Evolutionary conservation across 2,113 vertebrate species (phyloP), one percentile per base, ranked within the genome.

Genomic region (Trogon melanurus): DNA sequence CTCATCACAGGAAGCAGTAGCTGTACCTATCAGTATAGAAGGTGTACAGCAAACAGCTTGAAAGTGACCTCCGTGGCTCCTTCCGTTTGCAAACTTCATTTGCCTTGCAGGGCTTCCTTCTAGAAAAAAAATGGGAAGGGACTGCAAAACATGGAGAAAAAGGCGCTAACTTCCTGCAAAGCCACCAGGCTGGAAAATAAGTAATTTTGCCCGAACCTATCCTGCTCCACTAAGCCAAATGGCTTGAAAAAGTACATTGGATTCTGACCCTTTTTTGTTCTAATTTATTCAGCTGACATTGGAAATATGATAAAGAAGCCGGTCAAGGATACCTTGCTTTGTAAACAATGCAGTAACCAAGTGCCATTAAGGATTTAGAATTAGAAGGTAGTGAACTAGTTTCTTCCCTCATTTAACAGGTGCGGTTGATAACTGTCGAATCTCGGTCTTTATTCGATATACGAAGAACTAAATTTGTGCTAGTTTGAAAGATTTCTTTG

Each of bases 221-320:
- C 88, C 62, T 90, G 56, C 83, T 91, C 93, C 34, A 72, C 62
- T 86, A 92, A 79, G 29, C 79, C 66, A 86, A 89, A 79, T 67
- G 69, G 21, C 60, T 67, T 61, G 48, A 92, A 81, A 79, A 82
- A 65, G 70, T 88, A 83, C 64, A 94, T 94, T 92, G 56, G 57
- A 34, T 34, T 57, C n/a, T 70, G 27, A 78, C 13, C 14, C 95
- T 88, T 93, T 94, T 51, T 56, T 79, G 41, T 75, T 93, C 57
- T 95, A 89, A 96, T 91, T 96, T 95, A 94, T 85, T 97, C 92
- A 50, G 66, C 73, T 96, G 78, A 81, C 89, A 90, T 79, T 18
- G 53, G 79, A 95, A 94, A 84, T 61, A 72, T 82, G 88, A 88
- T 96, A 95, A 97, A 94, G 91, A 95, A 88, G 94, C 75, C 82